Evolutionary conservation across 2,113 vertebrate genomes (phyloP).

Genomic region (Canis aureus): DNA sequence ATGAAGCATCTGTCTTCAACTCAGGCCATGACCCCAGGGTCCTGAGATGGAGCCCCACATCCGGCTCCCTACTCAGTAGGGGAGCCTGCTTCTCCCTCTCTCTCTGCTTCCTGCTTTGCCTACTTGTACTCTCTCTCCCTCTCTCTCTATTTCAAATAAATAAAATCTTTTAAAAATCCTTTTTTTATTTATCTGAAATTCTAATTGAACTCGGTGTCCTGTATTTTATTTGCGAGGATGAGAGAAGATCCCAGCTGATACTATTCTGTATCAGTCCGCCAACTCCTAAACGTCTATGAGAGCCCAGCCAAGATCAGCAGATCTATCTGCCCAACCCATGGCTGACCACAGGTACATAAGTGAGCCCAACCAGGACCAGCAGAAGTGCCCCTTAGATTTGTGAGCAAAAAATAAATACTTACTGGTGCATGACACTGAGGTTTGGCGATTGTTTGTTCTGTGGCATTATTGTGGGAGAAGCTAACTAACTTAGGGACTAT

Average conservation of each 20-base stretch:
- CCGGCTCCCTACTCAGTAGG: no score
- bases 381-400: no score
- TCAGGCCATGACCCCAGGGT: no score
- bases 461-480: neutral
- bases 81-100: no score
- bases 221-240: neutral
- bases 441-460: neutral
- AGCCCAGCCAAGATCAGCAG: neutral
- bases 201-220: neutral
- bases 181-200: constrained; percentile 33
- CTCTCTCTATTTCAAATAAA: no score
- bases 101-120: no score
- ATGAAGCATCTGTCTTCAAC: no score
- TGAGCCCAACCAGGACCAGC: neutral
- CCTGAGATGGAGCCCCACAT: no score
- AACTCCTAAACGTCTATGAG: neutral
- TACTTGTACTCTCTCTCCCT: no score
- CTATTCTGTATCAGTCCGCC: neutral
- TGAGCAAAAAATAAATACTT: neutral
- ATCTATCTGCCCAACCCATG: neutral
- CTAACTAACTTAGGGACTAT: neutral
- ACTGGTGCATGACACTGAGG: neutral
- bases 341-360: neutral
- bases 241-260: neutral
- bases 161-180: neutral